A percentile compares a stretch with the other conserved stretches of the same genome.
Evolutionary conservation across 37 sponge, comb jelly and placozoan genomes (phyloP).

Genomic region (Amphimedon queenslandica): DNA sequence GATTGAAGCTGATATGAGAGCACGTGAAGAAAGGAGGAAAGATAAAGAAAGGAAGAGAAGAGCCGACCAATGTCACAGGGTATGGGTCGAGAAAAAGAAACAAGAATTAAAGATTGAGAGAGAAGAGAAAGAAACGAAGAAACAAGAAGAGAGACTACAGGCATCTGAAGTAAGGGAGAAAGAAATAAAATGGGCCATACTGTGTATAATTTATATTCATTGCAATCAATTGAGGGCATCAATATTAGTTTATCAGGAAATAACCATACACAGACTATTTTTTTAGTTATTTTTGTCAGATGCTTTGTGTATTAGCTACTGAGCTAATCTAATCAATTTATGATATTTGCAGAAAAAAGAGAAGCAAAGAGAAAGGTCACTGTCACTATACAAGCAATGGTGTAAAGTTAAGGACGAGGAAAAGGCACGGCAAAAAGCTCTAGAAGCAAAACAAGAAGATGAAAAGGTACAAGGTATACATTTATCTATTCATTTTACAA

Average conservation of each 20-base stretch:
- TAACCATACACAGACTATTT: too few species aligned
- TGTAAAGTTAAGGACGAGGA: not conserved
- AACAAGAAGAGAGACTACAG: not conserved
- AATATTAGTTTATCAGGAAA: too few species aligned
- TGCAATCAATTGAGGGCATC: not conserved
- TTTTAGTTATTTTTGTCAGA: not conserved
- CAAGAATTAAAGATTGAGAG: not conserved
- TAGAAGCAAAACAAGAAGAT: not conserved
- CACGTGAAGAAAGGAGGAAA: not conserved
- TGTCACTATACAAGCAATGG: conserved; percentile 3
- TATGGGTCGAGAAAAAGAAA: not conserved
- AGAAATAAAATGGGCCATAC: not conserved
- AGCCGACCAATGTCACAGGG: not conserved
- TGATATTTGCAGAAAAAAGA: not conserved
- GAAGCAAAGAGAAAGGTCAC: not conserved
- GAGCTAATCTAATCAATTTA: not conserved
- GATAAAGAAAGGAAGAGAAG: not conserved
- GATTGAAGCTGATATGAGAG: not conserved
- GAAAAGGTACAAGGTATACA: not conserved
- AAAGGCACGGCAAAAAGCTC: not conserved
- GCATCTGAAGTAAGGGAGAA: too few species aligned
- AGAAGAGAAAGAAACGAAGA: not conserved
- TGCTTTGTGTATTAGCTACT: not conserved
- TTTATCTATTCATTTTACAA: not conserved
- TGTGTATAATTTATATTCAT: not conserved